Evolutionary conservation across 2,888 invertebrate genomes (phyloP).

Genomic region (Nomada goodeniana): DNA sequence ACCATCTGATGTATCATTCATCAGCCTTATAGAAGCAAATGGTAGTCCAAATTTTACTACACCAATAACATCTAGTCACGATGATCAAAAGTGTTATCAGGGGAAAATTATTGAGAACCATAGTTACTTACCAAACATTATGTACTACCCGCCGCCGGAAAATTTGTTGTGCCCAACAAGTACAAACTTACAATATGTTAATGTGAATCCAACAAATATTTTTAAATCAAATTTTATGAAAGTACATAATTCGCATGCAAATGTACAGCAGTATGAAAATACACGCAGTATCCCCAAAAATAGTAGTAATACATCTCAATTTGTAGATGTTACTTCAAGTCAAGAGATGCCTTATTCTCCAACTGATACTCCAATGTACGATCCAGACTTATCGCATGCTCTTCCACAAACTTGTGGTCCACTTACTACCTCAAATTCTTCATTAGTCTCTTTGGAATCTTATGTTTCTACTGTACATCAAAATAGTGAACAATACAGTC

Average conservation of each 20-base stretch:
- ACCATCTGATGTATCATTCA: slow-evolving; percentile 74
- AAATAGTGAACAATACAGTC: slow-evolving; percentile 21
- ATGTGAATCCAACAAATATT: slow-evolving; percentile 36
- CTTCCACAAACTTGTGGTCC: slow-evolving; percentile 43
- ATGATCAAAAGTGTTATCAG: slow-evolving; percentile 31
- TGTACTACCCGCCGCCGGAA: slow-evolving; percentile 10
- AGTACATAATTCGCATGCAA: slow-evolving; percentile 25
- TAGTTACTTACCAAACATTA: slow-evolving; percentile 50
- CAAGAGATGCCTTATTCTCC: slow-evolving; percentile 77
- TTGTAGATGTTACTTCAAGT: slow-evolving; percentile 29
- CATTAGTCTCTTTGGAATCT: slow-evolving; percentile 21
- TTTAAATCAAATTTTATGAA: slow-evolving; percentile 19
- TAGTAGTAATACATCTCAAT: slow-evolving; percentile 10
- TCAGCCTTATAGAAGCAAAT: slow-evolving; percentile 53
- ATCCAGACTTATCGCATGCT: slow-evolving; percentile 68
- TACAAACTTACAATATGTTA: slow-evolving; percentile 61
- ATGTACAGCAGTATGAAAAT: slow-evolving; percentile 8
- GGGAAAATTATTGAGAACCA: slow-evolving; percentile 50
- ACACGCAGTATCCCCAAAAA: slow-evolving; percentile 4
- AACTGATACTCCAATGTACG: slow-evolving; percentile 74
- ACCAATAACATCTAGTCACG: slow-evolving; percentile 11
- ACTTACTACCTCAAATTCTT: slow-evolving; percentile 27
- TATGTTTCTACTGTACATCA: slow-evolving; percentile 1
- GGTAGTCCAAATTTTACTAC: slow-evolving; percentile 35
- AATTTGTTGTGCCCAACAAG: slow-evolving; percentile 31